These are phyloP conservation scores for Pediacus dermestoides DNA, from an alignment of 2,888 invertebrate genomes.

Conservation along the genomic window DNA sequence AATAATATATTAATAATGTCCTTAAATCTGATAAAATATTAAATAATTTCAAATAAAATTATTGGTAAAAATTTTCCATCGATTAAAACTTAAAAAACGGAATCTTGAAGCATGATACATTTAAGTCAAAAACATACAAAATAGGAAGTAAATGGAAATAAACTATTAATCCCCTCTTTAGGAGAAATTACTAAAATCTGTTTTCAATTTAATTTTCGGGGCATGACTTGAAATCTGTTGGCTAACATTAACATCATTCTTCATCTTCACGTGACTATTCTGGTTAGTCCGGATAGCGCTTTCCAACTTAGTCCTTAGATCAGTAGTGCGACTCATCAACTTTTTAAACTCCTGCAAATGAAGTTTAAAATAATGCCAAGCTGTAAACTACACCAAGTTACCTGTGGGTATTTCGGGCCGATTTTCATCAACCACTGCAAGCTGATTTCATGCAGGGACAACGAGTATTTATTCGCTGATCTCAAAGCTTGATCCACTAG, in stretches of 20 bases:
- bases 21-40: too few species aligned
- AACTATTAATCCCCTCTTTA: conserved; percentile 44
- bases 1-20: too few species aligned
- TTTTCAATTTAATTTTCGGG: conserved; percentile 87
- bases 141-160: background rate
- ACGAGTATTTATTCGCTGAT: conserved; percentile 60
- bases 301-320: conserved; percentile 79
- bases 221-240: conserved; percentile 49
- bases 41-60: too few species aligned
- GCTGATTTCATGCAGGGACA: conserved; percentile 81
- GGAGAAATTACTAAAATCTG: conserved; percentile 91
- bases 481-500: conserved; percentile 64
- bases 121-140: too few species aligned
- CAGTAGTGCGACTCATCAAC: conserved; percentile 79
- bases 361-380: conserved; percentile 6
- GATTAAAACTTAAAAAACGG: too few species aligned
- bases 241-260: conserved; percentile 49
- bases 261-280: conserved; percentile 56
- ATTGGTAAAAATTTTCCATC: too few species aligned
- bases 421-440: conserved; percentile 87
- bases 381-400: conserved; percentile 34
- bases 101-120: too few species aligned
- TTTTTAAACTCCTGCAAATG: conserved; percentile 75
- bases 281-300: conserved; percentile 76
- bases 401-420: conserved; percentile 89